Conservation (phyloP, 1,140 invertebrate species). For the Penaeus japonicus region DNA sequence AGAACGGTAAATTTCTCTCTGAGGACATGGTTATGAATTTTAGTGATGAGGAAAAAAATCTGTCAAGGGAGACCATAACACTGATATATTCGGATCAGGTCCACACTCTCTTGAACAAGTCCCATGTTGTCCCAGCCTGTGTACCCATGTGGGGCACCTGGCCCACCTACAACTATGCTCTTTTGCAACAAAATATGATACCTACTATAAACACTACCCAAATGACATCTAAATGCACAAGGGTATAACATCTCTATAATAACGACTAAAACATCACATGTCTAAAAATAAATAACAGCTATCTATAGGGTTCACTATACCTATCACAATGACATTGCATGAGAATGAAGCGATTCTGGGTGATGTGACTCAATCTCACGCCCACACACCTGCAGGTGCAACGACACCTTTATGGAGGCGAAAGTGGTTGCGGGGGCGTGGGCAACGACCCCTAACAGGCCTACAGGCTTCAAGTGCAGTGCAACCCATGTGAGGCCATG, state of each 20-base stretch:
- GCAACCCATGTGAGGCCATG: slow-evolving; percentile 48
- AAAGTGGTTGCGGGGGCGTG: background rate
- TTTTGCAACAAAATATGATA: slow-evolving; percentile 45
- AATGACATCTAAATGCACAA: slow-evolving; percentile 53
- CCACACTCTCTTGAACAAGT: background rate
- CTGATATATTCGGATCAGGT: background rate
- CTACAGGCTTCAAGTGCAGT: slow-evolving; percentile 48
- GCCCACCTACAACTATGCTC: slow-evolving; percentile 49
- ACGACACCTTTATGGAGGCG: slow-evolving; percentile 3
- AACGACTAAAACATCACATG: slow-evolving; percentile 54
- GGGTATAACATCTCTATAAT: slow-evolving; percentile 54
- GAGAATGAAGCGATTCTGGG: slow-evolving; percentile 55
- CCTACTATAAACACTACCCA: slow-evolving; percentile 53
- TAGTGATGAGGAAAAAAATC: background rate
- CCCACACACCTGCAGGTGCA: slow-evolving; percentile 42
- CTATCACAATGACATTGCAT: slow-evolving; percentile 57
- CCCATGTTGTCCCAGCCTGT: slow-evolving; percentile 36
- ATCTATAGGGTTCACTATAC: slow-evolving; percentile 56
- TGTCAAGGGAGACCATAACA: background rate
- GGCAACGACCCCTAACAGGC: slow-evolving; percentile 33
- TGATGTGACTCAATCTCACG: slow-evolving; percentile 49
- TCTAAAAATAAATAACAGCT: slow-evolving; percentile 57
- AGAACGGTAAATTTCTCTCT: background rate
- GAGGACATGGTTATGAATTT: too few species aligned
- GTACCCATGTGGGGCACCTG: slow-evolving; percentile 38